A percentile compares a stretch with the other conserved stretches of the same genome.
Conservation (phyloP, 2,113 vertebrate species). For the Callorhinus ursinus region DNA sequence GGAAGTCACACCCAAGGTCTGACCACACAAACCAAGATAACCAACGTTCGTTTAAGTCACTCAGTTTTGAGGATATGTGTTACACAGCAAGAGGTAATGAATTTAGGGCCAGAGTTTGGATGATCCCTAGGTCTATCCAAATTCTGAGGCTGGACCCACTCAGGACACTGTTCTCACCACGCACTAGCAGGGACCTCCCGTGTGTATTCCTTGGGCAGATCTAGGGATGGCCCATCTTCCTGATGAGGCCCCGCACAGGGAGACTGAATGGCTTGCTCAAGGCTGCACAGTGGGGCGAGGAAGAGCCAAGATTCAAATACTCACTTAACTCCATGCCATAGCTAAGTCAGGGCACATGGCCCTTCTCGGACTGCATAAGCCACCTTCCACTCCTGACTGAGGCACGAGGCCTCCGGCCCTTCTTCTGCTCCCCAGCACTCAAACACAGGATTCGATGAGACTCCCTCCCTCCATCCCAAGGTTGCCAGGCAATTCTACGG, state of each 20-base stretch:
- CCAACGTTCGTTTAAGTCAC: neutral
- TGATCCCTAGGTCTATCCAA: neutral
- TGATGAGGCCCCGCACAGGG: too few species aligned
- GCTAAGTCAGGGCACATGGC: neutral
- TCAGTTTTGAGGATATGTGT: too few species aligned
- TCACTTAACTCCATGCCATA: neutral
- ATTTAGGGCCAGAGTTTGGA: neutral
- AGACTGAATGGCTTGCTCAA: neutral
- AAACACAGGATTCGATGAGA: neutral
- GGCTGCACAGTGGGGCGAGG: neutral
- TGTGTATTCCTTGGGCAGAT: neutral
- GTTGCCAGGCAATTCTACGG: neutral
- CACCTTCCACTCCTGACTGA: too few species aligned
- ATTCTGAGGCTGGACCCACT: neutral
- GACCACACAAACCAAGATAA: neutral
- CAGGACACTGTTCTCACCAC: fast-evolving
- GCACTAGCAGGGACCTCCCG: fast-evolving
- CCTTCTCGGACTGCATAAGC: neutral
- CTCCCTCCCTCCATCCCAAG: neutral
- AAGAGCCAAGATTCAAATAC: neutral
- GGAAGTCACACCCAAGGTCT: neutral
- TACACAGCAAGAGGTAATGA: neutral
- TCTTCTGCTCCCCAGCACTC: neutral
- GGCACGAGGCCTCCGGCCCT: neutral
- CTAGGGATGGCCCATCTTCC: neutral